These are phyloP conservation scores for Polypedilum pembai DNA, from an alignment of 1,140 invertebrate genomes.

Conservation along the genomic window DNA sequence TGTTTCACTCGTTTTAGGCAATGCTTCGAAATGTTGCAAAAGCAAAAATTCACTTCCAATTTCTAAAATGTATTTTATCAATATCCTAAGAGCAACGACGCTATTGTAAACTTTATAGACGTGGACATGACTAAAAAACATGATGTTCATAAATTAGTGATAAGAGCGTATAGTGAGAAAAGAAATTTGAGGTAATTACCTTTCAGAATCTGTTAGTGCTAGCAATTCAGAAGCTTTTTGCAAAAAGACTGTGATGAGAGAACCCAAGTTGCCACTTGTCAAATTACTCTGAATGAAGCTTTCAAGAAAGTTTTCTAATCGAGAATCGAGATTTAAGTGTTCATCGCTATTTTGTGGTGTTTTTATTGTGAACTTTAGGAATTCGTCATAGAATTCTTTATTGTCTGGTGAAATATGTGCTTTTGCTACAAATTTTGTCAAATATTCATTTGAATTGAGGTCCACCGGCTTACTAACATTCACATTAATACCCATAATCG, in stretches of 20 bases:
- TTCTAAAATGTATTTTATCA: conserved; percentile 84
- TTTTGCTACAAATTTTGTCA: conserved; percentile 68
- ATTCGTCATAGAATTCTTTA: conserved; percentile 88
- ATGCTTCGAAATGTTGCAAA: conserved; percentile 61
- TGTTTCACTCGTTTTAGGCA: conserved; percentile 39
- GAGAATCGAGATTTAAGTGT: conserved; percentile 70
- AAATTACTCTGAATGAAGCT: conserved; percentile 70
- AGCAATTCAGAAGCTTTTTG: conserved; percentile 69
- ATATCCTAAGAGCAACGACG: conserved; percentile 79
- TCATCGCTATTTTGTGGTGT: conserved; percentile 53
- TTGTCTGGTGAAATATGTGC: conserved; percentile 69
- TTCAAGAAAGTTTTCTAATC: conserved; percentile 63
- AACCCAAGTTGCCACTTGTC: conserved; percentile 77
- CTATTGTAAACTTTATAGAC: conserved; percentile 90
- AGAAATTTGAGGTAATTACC: conserved; percentile 51
- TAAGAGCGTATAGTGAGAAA: conserved; percentile 28
- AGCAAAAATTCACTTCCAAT: conserved; percentile 63
- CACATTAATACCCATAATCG: conserved; percentile 62
- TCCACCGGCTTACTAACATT: conserved; percentile 75
- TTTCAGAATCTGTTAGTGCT: conserved; percentile 73
- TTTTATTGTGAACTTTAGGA: conserved; percentile 55
- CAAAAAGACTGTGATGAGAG: conserved; percentile 77
- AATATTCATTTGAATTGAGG: conserved; percentile 71
- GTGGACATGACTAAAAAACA: conserved; percentile 30
- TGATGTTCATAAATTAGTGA: conserved; percentile 16